Evolutionary conservation across 1,140 invertebrate species (phyloP), one percentile per base, ranked within the genome.

Genomic region (Philopotamus ludificatus): DNA sequence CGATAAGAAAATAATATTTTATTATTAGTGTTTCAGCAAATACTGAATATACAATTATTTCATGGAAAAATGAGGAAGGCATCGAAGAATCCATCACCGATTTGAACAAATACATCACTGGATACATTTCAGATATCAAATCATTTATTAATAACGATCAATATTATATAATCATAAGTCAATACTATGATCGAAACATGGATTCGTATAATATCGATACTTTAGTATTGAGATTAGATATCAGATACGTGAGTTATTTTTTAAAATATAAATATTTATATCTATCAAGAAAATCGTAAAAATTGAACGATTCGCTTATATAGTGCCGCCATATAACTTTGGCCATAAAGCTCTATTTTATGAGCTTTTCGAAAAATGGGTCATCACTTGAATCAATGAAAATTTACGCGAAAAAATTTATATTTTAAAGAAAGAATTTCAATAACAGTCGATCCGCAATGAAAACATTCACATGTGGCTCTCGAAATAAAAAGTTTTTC

Each of bases 171-270:
- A 28, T 60, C 10, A 49, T 65, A n/a, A 45, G 62, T 47, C 66
- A 65, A 25, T 64, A 54, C 26, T 68, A 68, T 21, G 57, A 68
- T 23, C 12, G n/a, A 15, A 7, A n/a, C 41, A 15, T 22, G 2
- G 66, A 68, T 41, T 47, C 62, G 2, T 61, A 61, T 28, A 68
- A 68, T 53, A 22, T 65, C 18, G 57, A 68, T 25, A 65, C 66
- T 8, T 18, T 65, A 1, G 26, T 68, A 1, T 15, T 61, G 3
- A 18, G 49, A 21, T 16, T 68, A 15, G 63, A 68, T 28, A 60
- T 65, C 21, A 26, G 44, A 16, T 45, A 68, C 42, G 66, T 68
- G 45, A 57, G 54, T 12, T 34, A 7, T 34, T n/a, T n/a, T n/a
- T n/a, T n/a, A n/a, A n/a, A n/a, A n/a, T n/a, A n/a, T n/a, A n/a